Conservation (phyloP, 2,113 vertebrate genomes). For the Tachuris rubrigastra region DNA sequence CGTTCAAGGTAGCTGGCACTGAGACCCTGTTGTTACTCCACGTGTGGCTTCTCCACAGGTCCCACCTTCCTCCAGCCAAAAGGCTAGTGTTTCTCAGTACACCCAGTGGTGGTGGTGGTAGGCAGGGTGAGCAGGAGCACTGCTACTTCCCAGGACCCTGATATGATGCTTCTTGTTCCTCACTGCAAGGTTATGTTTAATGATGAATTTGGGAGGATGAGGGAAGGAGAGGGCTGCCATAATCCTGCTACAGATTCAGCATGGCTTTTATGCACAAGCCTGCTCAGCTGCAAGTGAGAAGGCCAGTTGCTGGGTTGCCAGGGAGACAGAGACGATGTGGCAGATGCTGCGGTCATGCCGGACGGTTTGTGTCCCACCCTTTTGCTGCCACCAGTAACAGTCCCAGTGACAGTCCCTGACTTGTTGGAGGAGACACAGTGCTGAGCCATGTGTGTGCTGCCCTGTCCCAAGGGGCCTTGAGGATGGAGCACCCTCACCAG, state of each 20-base stretch:
- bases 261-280: neutral
- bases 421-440: neutral
- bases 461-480: fast-evolving
- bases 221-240: neutral
- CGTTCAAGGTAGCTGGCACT: fast-evolving
- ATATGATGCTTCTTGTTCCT: neutral
- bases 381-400: neutral
- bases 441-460: neutral
- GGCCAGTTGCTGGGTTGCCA: slow-evolving; percentile 62
- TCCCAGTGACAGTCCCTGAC: neutral
- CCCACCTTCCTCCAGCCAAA: neutral
- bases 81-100: fast-evolving
- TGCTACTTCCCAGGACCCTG: neutral
- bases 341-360: neutral
- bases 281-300: neutral
- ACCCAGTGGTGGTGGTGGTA: neutral
- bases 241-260: neutral
- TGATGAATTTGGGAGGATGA: neutral
- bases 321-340: slow-evolving; percentile 58
- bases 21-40: fast-evolving
- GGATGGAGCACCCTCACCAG: too few relatives aligned
- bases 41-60: neutral
- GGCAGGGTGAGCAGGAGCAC: neutral
- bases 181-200: neutral
- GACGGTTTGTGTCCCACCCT: neutral